Conservation (phyloP, 1,140 invertebrate genomes). For the Hyposmocoma kahamanoa region DNA sequence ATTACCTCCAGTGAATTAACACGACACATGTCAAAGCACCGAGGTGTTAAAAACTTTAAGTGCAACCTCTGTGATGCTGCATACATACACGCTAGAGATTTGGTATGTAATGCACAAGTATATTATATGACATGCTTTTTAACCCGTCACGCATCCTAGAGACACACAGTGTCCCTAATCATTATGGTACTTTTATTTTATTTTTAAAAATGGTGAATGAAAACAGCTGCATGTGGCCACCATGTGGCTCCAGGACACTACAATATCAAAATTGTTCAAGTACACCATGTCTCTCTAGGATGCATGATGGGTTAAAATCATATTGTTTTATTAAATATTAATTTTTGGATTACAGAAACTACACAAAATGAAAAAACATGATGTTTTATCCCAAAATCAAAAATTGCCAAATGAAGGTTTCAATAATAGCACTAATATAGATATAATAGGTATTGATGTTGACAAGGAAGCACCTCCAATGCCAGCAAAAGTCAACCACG, state of each 20-base stretch:
- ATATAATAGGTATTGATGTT: constrained; percentile 54
- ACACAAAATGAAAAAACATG: constrained; percentile 54
- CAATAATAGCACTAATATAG: constrained; percentile 43
- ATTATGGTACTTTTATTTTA: too few species aligned
- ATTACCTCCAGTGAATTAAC: constrained; percentile 79
- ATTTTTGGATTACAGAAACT: constrained; percentile 46
- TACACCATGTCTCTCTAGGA: too few species aligned
- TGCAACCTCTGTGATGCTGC: constrained; percentile 84
- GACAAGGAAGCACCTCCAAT: constrained; percentile 28
- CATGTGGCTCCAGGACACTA: too few species aligned
- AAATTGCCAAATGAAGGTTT: constrained; percentile 34
- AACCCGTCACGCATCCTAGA: too few species aligned
- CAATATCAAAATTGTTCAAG: too few species aligned
- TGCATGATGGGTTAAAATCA: too few species aligned
- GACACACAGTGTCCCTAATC: too few species aligned
- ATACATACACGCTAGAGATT: constrained; percentile 79
- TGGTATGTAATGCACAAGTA: constrained; percentile 67
- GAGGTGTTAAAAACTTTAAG: constrained; percentile 82
- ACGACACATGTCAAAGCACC: constrained; percentile 82
- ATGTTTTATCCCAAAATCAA: constrained; percentile 18
- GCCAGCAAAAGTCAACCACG: constrained; percentile 11
- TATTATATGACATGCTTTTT: too few species aligned
- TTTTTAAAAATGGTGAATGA: too few species aligned
- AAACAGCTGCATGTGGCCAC: too few species aligned
- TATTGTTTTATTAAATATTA: not conserved